phyloP scores from a whole-genome alignment of 2,888 invertebrate genomes.

The Clepsis dumicolana region DNA sequence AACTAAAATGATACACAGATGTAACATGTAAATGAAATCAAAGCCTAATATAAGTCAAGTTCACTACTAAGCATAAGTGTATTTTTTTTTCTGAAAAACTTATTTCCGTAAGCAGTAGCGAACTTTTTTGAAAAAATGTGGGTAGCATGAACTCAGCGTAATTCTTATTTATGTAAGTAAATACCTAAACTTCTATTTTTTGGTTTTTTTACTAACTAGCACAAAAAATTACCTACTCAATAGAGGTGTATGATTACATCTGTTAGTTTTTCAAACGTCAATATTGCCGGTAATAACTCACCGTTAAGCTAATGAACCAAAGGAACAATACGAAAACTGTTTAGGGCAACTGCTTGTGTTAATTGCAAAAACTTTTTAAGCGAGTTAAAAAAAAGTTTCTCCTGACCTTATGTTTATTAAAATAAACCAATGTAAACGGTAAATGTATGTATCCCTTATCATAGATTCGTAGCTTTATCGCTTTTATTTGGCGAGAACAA shows the following conservation, averaged over 20 bases:
- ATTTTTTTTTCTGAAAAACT: too few species aligned
- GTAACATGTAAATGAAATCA: background rate
- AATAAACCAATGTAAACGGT: background rate
- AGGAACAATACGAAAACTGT: background rate
- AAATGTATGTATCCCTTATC: constrained; percentile 1
- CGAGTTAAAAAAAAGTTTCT: background rate
- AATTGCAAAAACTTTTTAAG: background rate
- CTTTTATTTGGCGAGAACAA: background rate
- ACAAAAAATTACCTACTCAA: background rate
- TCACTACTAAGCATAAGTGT: too few species aligned
- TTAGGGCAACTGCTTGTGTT: too few species aligned
- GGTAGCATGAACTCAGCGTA: too few species aligned
- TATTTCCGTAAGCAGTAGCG: background rate
- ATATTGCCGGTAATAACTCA: background rate
- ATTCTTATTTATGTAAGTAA: too few species aligned
- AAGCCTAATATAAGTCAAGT: background rate
- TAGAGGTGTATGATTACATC: background rate
- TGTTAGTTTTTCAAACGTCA: background rate
- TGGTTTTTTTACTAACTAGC: too few species aligned
- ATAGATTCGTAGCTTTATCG: background rate
- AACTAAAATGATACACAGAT: too few species aligned
- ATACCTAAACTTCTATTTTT: too few species aligned
- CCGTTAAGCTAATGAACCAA: background rate
- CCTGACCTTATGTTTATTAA: background rate
- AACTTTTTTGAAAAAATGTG: too few species aligned